Conservation (phyloP, 2,888 invertebrate species). For the Tromatobia lineatoria region DNA sequence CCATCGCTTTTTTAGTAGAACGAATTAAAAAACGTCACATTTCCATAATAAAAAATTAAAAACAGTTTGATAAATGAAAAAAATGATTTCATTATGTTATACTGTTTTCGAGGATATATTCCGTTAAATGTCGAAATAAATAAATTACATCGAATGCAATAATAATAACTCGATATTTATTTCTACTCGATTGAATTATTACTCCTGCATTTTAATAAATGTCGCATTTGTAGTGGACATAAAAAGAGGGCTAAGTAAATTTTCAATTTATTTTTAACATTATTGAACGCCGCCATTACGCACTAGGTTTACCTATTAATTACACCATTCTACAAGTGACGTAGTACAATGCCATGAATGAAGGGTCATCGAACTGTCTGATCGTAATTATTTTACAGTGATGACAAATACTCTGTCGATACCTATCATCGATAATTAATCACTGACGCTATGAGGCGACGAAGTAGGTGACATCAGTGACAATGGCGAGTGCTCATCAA, state of each 20-base stretch:
- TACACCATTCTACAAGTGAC: not conserved
- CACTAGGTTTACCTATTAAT: not conserved
- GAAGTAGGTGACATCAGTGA: not conserved
- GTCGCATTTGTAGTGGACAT: too few species aligned
- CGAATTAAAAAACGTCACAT: not conserved
- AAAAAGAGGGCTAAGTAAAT: not conserved
- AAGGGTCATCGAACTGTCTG: slow-evolving; percentile 28
- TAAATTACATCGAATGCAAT: too few species aligned
- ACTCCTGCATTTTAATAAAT: too few species aligned
- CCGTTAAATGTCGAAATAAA: not conserved
- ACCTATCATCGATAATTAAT: not conserved
- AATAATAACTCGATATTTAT: too few species aligned
- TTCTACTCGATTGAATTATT: too few species aligned
- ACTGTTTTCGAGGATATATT: too few species aligned
- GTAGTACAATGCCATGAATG: not conserved
- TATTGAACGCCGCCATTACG: too few species aligned
- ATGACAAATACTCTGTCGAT: not conserved
- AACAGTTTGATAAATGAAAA: too few species aligned
- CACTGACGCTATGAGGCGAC: not conserved
- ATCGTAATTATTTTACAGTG: not conserved
- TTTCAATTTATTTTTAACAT: not conserved
- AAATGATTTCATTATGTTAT: too few species aligned
- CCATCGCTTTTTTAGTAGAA: too few species aligned
- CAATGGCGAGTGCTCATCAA: slow-evolving; percentile 20
- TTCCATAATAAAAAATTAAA: not conserved